Percentiles rank a stretch among this genome's conserved stretches.
Conservation (phyloP, 2,888 invertebrate genomes). For the Pomacea canaliculata region DNA sequence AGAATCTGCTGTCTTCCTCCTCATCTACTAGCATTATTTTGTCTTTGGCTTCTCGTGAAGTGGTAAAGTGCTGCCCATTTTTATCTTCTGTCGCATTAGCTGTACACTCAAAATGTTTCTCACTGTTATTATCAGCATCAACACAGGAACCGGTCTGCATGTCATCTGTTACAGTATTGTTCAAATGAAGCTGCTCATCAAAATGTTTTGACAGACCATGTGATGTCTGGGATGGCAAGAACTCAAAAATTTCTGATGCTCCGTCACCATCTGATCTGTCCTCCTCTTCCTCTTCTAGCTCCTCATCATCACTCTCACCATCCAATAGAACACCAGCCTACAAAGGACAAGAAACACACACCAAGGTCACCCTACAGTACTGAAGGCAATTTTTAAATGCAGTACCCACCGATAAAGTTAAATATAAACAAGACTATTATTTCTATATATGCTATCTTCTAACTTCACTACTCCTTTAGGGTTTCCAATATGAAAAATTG, state of each 20-base stretch:
- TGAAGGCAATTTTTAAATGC: no score
- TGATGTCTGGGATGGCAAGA: conserved; percentile 37
- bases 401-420: no score
- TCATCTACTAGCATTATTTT: conserved; percentile 15
- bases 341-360: background rate
- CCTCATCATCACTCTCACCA: conserved; percentile 29
- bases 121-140: background rate
- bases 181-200: conserved; percentile 20
- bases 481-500: no score
- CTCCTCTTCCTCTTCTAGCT: conserved; percentile 31
- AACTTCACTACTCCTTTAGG: no score
- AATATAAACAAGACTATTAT: no score
- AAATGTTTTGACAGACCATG: conserved; percentile 31
- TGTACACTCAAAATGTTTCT: background rate
- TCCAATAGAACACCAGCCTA: conserved; percentile 16
- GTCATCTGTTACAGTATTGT: background rate
- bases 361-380: no score
- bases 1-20: background rate
- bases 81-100: no score
- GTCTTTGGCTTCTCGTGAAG: background rate
- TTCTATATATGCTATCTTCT: no score
- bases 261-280: conserved; percentile 32
- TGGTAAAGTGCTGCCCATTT: no score
- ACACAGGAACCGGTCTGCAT: background rate
- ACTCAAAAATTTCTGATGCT: conserved; percentile 39